Base-by-base conservation (phyloP, 2,113 vertebrate species). In the Erpornis zantholeuca region DNA sequence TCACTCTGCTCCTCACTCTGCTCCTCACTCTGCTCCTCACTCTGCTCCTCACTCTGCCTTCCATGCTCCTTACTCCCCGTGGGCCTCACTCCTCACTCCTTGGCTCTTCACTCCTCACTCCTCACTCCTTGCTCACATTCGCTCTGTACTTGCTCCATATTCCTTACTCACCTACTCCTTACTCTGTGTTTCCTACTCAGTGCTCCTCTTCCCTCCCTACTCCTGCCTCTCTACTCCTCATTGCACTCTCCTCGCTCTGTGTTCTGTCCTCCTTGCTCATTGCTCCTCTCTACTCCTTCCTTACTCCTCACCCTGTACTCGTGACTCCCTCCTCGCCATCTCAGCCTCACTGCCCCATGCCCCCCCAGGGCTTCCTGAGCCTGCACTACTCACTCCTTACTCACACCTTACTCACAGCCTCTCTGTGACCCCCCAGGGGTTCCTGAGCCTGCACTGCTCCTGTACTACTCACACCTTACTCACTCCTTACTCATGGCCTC, bases 61-160 rank as follows among this genome's bases (percentile, higher is more conserved):
- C 42, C 42, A 17, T 52, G 9, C 28, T 40, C n/a, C 28, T 24
- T 12, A 36, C 27, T 22, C 69, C n/a, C 11, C 52, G 14, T 9
- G 17, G 19, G 23, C 27, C 47, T 29, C 12, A 17, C 7, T 44
- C 27, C 11, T 23, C 23, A 49, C 22, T 49, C 47, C 47, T 24
- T 13, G 12, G 24, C 42, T 42, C 40, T 15, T 20, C 22, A 23
- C 63, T 65, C 22, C 42, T 15, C 11, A 45, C 33, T 66, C 33
- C 44, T 73, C 12, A 22, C 36, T 24, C 52, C 1, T 2, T 11
- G 9, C 40, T 35, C 14, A 38, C 38, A 38, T 15, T 73, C 22
- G 15, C 50, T 42, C 52, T 1, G 3, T 15, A 7, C 42, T 35
- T 8, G 11, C 24, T 35, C 38, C 16, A 1, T 9, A 5, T 21